Conservation (phyloP, 2,113 vertebrate species). For the Lophius piscatorius region DNA sequence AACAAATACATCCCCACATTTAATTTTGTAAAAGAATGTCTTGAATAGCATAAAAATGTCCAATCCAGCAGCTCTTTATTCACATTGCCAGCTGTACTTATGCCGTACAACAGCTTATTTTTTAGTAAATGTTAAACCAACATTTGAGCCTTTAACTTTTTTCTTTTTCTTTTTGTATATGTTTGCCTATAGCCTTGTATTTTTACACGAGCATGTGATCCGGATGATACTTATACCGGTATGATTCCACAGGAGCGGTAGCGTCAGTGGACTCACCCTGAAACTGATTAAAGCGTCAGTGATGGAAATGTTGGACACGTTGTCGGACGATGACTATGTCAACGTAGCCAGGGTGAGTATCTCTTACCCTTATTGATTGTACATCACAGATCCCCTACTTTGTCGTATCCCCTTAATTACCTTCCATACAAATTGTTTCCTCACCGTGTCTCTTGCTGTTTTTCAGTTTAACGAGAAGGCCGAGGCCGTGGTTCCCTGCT, state of each 20-base stretch:
- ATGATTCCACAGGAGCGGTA: slow-evolving; percentile 88
- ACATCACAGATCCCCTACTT: neutral
- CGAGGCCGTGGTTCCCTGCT: slow-evolving; percentile 92
- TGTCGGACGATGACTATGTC: slow-evolving; percentile 88
- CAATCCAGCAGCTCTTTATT: no score
- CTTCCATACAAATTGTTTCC: neutral
- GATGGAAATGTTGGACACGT: slow-evolving; percentile 96
- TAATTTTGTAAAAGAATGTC: no score
- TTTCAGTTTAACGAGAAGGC: slow-evolving; percentile 96
- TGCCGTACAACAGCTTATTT: no score
- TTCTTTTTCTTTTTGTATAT: neutral
- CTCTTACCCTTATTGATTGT: neutral
- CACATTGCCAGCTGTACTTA: no score
- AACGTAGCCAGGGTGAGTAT: slow-evolving; percentile 80
- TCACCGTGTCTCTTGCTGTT: slow-evolving; percentile 14
- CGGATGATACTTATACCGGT: slow-evolving; percentile 10
- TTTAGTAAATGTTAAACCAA: no score
- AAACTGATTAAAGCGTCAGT: slow-evolving; percentile 99
- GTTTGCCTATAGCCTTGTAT: neutral
- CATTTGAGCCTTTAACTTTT: no score
- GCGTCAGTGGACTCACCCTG: slow-evolving; percentile 95
- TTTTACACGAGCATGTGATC: neutral
- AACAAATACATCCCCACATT: no score
- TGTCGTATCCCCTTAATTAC: neutral
- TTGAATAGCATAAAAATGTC: no score